Conservation (phyloP, 2,888 invertebrate genomes). For the Seira sanloemensis region DNA sequence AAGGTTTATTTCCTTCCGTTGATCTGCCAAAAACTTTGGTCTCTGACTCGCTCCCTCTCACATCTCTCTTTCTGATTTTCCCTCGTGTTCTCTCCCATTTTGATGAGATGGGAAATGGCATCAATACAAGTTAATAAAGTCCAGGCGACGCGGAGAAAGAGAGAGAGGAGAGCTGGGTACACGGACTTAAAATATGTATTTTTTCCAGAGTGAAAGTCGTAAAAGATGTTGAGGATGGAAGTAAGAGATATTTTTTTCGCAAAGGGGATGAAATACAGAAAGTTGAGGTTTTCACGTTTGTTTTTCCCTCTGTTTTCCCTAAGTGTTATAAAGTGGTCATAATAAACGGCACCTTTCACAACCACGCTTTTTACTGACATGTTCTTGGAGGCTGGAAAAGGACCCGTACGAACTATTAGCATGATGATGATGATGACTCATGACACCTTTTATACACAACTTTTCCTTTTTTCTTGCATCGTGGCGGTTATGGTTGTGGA, state of each 20-base stretch:
- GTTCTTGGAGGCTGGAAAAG: background rate
- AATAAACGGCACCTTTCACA: background rate
- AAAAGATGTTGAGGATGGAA: background rate
- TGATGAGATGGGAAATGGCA: background rate
- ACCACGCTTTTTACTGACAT: background rate
- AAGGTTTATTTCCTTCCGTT: constrained; percentile 2
- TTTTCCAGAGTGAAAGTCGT: background rate
- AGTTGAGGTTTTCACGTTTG: background rate
- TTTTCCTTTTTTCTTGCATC: background rate
- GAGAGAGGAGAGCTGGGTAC: no score
- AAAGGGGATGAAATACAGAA: background rate
- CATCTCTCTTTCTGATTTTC: background rate
- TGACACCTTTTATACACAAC: background rate
- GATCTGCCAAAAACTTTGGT: background rate
- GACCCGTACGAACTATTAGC: background rate
- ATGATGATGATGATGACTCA: constrained; percentile 6
- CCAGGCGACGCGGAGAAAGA: background rate
- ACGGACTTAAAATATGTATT: no score
- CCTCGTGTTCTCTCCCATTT: background rate
- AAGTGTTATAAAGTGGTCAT: constrained; percentile 1
- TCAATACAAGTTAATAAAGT: background rate
- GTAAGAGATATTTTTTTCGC: no score
- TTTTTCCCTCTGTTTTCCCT: background rate
- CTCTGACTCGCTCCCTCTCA: background rate
- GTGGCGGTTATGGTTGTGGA: background rate